Percentiles rank a stretch among this genome's conserved stretches.
phyloP scores from a whole-genome alignment of 2,888 invertebrate species.

The Ganaspis brasiliensis region DNA sequence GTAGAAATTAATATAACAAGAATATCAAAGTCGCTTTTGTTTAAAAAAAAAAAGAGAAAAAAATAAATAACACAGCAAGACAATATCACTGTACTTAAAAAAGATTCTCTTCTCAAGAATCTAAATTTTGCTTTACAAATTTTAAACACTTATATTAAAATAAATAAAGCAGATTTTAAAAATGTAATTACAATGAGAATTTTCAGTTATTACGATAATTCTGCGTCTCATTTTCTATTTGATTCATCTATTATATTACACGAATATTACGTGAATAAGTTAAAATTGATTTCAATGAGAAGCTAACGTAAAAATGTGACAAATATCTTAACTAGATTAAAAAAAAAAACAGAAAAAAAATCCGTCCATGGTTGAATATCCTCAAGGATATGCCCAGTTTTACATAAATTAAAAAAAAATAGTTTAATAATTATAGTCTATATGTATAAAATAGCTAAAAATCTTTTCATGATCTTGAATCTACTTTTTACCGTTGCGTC shows the following conservation, averaged over 20 bases:
- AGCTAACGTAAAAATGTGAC: slow-evolving; percentile 35
- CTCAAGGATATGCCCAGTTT: background rate
- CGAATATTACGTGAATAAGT: slow-evolving; percentile 25
- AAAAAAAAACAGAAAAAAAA: background rate
- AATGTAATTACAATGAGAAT: slow-evolving; percentile 6
- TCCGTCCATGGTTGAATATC: background rate
- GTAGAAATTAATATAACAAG: slow-evolving; percentile 26
- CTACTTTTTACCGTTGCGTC: slow-evolving; percentile 32
- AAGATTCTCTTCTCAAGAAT: slow-evolving; percentile 28
- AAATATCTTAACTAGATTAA: slow-evolving; percentile 12
- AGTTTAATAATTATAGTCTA: slow-evolving; percentile 26
- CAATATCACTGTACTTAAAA: slow-evolving; percentile 32
- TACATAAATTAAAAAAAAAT: background rate
- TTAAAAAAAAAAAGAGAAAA: slow-evolving; percentile 10
- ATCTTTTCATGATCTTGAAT: background rate
- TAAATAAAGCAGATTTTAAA: slow-evolving; percentile 17
- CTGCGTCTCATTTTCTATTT: background rate
- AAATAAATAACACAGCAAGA: slow-evolving; percentile 28
- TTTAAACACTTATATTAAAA: background rate
- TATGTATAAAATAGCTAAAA: slow-evolving; percentile 12
- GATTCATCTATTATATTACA: slow-evolving; percentile 23
- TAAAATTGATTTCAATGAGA: slow-evolving; percentile 25
- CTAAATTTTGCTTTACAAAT: slow-evolving; percentile 12
- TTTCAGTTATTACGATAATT: slow-evolving; percentile 18
- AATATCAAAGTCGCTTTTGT: slow-evolving; percentile 31